phyloP scores from a whole-genome alignment of 2,113 vertebrate species.

The chimpanzee (Pan troglodytes) region NHGRI_mPanTro3-v2.1_pri NC_072404.2:45228001-45228500 shows the following conservation, averaged over 20 bases:
- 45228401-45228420: not conserved
- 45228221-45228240: not conserved
- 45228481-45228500: not conserved
- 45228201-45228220: not conserved
- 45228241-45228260: not conserved
- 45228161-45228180: not conserved
- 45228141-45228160: not conserved
- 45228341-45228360: not conserved
- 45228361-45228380: not conserved
- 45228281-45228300: not conserved
- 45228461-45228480: not conserved
- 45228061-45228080: not conserved
- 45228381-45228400: not conserved
- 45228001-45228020: not conserved
- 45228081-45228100: not conserved
- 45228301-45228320: not conserved
- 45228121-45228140: not conserved
- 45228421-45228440: not conserved
- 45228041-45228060: not conserved
- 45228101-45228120: not conserved
- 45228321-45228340: not conserved
- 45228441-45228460: not conserved
- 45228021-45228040: not conserved
- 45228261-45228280: not conserved
- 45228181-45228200: not conserved